A percentile compares a stretch with the other conserved stretches of the same genome.
Conservation (phyloP, 2,888 invertebrate genomes). For the Drosophila lacicola region DNA sequence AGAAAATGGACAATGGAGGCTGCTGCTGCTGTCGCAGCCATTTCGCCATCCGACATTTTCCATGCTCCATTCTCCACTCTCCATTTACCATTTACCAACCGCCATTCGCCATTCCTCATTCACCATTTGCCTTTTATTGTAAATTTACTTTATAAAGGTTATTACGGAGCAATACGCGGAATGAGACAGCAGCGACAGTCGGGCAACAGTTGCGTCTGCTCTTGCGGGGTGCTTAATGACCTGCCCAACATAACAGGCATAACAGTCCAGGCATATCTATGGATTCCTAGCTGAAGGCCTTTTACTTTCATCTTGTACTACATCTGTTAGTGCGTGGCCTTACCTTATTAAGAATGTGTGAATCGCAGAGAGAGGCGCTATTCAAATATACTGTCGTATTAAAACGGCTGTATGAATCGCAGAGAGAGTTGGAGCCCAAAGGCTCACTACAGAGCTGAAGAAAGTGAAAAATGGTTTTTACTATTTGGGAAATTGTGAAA, state of each 20-base stretch:
- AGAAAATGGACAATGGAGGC: slow-evolving; percentile 31
- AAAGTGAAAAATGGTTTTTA: no score
- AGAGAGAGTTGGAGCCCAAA: background rate
- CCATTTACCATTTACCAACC: slow-evolving; percentile 19
- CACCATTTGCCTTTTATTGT: slow-evolving; percentile 71
- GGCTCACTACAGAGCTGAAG: no score
- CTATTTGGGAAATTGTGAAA: no score
- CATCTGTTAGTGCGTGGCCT: no score
- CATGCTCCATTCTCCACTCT: slow-evolving; percentile 2
- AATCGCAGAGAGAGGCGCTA: no score
- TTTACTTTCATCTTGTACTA: background rate
- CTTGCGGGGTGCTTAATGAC: slow-evolving; percentile 38
- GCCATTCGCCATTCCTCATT: slow-evolving; percentile 47
- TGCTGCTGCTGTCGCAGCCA: slow-evolving; percentile 29
- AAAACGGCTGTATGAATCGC: background rate
- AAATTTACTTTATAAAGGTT: slow-evolving; percentile 79
- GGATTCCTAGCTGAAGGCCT: background rate
- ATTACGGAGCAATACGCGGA: slow-evolving; percentile 54
- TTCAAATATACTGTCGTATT: no score
- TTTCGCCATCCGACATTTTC: slow-evolving; percentile 30
- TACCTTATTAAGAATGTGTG: no score
- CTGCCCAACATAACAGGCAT: slow-evolving; percentile 8
- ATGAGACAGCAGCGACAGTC: background rate
- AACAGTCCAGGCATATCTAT: background rate
- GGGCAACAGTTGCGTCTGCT: slow-evolving; percentile 25